Base-by-base conservation (phyloP, 2,113 vertebrate genomes). In the Dasyprocta punctata region DNA sequence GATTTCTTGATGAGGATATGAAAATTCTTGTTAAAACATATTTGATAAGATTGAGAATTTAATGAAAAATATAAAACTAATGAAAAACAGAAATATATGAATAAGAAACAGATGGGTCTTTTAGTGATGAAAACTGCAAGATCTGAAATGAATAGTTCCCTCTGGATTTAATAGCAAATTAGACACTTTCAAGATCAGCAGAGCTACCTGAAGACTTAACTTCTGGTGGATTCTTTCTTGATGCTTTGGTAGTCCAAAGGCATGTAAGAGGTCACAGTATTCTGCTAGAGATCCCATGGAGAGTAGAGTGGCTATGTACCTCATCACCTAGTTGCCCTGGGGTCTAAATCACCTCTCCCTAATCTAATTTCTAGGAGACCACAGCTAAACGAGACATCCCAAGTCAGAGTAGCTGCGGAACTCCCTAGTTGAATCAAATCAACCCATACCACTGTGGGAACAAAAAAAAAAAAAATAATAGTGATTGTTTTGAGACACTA, bases 41-140 rank as follows among this genome's bases (percentile, higher is more conserved):
- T 78, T 77, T 28, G 26, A 26, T 56, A 86, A 7, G 41, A 30
- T 47, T 69, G 36, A 77, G 20, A 12, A 86, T 89, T 20, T 65
- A 61, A n/a, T 89, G 65, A 86, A 77, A 85, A 94, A 91, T 9
- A 65, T 20, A 93, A 61, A 86, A 85, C 71, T 75, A 41, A 93
- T 36, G 1, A 41, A 58, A 54, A 91, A 67, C 7, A 90, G 10
- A 73, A 47, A 60, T 60, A 61, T 1, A 19, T 33, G 89, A 63
- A 30, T 49, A 84, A 26, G 65, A 86, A 47, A 0, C 12, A 86
- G 49, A 17, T 11, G 26, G 44, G 33, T 38, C 41, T 97, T 69
- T 75, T 17, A 95, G 63, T 67, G 56, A 58, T 60, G 19, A 94
- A 89, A 77, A 92, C 44, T 30, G 1, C 19, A 85, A 65, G 41